phyloP scores from a whole-genome alignment of 2,888 invertebrate genomes.

The Falcaria lacertinaria region DNA sequence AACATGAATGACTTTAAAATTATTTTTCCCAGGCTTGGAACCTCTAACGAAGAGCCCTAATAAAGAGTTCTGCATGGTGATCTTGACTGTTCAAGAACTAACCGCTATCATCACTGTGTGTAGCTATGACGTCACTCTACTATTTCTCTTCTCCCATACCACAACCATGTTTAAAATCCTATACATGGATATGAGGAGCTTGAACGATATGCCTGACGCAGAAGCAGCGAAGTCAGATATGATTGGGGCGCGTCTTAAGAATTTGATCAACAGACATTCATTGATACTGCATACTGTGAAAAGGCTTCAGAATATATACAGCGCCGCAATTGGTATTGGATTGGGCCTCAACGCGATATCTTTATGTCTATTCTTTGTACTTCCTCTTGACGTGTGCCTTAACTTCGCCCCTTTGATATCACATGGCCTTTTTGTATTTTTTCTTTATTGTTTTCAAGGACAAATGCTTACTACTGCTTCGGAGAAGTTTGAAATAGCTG shows the following conservation, averaged over 20 bases:
- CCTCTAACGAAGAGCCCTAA: conserved; percentile 23
- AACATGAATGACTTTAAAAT: no score
- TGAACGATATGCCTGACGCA: conserved; percentile 10
- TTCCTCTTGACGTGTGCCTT: conserved; percentile 29
- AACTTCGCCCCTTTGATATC: conserved; percentile 29
- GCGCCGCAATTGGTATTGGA: conserved; percentile 24
- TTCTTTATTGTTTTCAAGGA: conserved; percentile 38
- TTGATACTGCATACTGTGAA: conserved; percentile 23
- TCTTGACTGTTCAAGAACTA: conserved; percentile 29
- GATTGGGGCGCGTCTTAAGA: conserved; percentile 20
- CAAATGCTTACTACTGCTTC: conserved; percentile 38
- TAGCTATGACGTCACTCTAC: conserved; percentile 27
- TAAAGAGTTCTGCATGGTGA: conserved; percentile 25
- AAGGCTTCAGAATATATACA: conserved; percentile 30
- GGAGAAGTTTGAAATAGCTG: conserved; percentile 31
- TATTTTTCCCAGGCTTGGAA: conserved; percentile 23
- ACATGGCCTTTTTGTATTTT: conserved; percentile 29
- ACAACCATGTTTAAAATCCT: conserved; percentile 31
- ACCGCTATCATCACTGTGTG: conserved; percentile 20
- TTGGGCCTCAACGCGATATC: conserved; percentile 28
- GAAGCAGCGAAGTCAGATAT: conserved; percentile 6
- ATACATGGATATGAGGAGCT: conserved; percentile 23
- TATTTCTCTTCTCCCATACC: conserved; percentile 35
- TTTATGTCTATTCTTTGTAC: conserved; percentile 31
- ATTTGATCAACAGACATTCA: conserved; percentile 24